These are phyloP conservation scores for Calcarius lapponicus DNA, from an alignment of 2,797 vertebrate species.

Conservation along the genomic window DNA sequence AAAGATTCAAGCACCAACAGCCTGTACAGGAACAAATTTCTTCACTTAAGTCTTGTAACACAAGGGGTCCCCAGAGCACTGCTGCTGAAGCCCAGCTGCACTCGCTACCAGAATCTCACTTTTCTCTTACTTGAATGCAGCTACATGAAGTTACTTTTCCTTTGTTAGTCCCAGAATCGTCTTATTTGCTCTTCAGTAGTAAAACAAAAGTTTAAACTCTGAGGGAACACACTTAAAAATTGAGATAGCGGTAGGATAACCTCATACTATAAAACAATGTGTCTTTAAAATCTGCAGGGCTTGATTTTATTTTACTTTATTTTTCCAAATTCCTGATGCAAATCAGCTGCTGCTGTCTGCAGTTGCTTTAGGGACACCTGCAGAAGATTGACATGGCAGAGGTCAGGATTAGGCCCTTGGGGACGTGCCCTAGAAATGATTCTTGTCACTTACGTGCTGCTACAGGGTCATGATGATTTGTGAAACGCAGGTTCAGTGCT, in stretches of 20 bases:
- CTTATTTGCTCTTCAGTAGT: conserved; percentile 5
- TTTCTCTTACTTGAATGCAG: neutral
- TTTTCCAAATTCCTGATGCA: neutral
- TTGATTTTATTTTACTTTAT: neutral
- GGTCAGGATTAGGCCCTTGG: conserved; percentile 12
- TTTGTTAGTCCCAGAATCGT: conserved; percentile 2
- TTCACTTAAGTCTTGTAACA: conserved; percentile 27
- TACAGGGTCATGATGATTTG: neutral
- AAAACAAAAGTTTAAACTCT: neutral
- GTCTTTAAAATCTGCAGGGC: neutral
- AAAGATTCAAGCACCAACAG: neutral
- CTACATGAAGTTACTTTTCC: neutral
- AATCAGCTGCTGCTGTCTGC: conserved; percentile 14
- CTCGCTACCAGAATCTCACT: neutral
- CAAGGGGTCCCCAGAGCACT: conserved; percentile 73
- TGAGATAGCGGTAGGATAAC: neutral
- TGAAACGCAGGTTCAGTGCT: neutral
- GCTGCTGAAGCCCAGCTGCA: neutral
- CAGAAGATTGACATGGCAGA: neutral
- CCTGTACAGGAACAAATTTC: neutral
- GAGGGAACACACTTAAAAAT: neutral
- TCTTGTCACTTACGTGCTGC: neutral
- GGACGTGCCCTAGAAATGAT: neutral
- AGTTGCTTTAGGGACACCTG: conserved; percentile 27
- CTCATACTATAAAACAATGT: neutral